phyloP scores from a whole-genome alignment of 2,797 vertebrate genomes.

The Champsocephalus esox region DNA sequence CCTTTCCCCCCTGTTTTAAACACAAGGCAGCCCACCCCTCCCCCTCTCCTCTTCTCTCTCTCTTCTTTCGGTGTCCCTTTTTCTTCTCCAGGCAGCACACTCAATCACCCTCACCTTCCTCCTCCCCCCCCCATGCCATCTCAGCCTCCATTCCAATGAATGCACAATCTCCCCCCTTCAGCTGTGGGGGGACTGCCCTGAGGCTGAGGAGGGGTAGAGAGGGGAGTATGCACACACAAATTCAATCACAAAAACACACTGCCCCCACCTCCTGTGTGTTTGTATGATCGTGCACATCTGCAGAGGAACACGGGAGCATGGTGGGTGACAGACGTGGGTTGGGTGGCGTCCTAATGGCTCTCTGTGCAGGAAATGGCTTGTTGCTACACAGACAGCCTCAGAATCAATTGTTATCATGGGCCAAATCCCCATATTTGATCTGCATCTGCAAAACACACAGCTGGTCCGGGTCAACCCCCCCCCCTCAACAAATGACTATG shows the following conservation, averaged over 20 bases:
- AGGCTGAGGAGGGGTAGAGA: constrained; percentile 65
- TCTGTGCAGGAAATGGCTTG: constrained; percentile 71
- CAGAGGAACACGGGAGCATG: constrained; percentile 63
- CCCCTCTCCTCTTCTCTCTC: constrained; percentile 49
- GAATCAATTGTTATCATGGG: constrained; percentile 63
- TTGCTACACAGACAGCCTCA: constrained; percentile 66
- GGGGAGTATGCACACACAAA: constrained; percentile 66
- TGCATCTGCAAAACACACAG: constrained; percentile 54
- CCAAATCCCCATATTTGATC: constrained; percentile 53
- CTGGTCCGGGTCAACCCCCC: constrained; percentile 32
- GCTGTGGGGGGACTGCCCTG: constrained; percentile 63
- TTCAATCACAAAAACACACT: constrained; percentile 64
- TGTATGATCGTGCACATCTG: constrained; percentile 75
- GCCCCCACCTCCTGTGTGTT: constrained; percentile 20
- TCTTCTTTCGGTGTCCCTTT: constrained; percentile 67
- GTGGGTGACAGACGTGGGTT: constrained; percentile 49
- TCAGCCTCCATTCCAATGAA: constrained; percentile 81
- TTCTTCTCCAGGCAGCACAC: constrained; percentile 80
- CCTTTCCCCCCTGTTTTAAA: constrained; percentile 48
- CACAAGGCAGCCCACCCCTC: constrained; percentile 63
- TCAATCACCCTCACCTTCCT: constrained; percentile 77
- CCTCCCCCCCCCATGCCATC: constrained; percentile 53
- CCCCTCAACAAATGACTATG: constrained; percentile 65
- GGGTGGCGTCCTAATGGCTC: constrained; percentile 63
- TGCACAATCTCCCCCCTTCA: constrained; percentile 77